Conservation (phyloP, 2,888 invertebrate species). For the Papilio gigon region DNA sequence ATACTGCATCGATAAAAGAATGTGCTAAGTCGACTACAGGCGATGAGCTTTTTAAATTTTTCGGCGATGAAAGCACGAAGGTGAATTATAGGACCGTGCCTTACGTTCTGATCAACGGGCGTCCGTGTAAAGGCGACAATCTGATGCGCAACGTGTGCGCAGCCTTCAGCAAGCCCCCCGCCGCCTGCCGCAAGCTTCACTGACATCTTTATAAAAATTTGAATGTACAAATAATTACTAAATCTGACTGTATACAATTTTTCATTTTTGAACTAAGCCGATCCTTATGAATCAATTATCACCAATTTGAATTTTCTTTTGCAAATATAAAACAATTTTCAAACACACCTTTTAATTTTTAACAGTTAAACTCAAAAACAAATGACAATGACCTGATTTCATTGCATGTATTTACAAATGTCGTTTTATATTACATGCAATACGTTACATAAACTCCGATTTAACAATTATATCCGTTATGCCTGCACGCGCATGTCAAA, state of each 20-base stretch:
- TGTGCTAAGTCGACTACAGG: slow-evolving; percentile 51
- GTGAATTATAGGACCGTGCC: slow-evolving; percentile 51
- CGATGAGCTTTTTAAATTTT: slow-evolving; percentile 50
- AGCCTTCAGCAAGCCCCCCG: slow-evolving; percentile 55
- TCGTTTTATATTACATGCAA: slow-evolving; percentile 18
- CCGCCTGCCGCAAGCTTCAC: slow-evolving; percentile 46
- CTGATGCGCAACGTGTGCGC: slow-evolving; percentile 56
- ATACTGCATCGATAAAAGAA: slow-evolving; percentile 49
- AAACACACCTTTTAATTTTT: not conserved
- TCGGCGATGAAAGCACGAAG: slow-evolving; percentile 55
- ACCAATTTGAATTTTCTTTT: not conserved
- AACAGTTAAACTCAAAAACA: not conserved
- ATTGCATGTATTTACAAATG: no score
- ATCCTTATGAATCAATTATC: not conserved
- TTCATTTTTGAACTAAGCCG: not conserved
- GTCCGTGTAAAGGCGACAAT: slow-evolving; percentile 44
- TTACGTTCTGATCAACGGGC: slow-evolving; percentile 57
- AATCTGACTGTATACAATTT: not conserved
- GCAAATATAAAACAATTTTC: not conserved
- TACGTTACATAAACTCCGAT: slow-evolving; percentile 3
- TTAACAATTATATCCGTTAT: slow-evolving; percentile 20
- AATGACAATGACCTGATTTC: no score
- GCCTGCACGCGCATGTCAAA: slow-evolving; percentile 16
- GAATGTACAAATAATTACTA: slow-evolving; percentile 8
- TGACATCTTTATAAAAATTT: slow-evolving; percentile 3